Conservation (phyloP, 64 coral and sea anemone genomes). For the Pachyseris speciosa region DNA sequence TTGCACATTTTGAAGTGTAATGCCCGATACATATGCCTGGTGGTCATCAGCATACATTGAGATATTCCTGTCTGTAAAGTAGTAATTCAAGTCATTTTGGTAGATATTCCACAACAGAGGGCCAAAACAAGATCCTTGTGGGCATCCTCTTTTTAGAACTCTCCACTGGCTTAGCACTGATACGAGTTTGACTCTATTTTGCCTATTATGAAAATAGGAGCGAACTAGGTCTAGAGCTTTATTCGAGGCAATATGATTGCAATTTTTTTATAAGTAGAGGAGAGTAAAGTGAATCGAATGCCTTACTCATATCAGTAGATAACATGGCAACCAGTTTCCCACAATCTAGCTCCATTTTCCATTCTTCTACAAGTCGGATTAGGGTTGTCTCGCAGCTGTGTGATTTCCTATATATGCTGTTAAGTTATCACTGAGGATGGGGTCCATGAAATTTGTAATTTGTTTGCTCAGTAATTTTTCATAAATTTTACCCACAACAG, state of each 20-base stretch:
- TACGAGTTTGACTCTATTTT: constrained; percentile 34
- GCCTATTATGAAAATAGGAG: constrained; percentile 48
- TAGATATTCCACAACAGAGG: constrained; percentile 57
- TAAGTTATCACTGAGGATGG: too few species aligned
- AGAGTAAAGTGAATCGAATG: constrained; percentile 55
- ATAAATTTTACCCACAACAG: too few species aligned
- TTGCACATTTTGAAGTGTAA: background rate
- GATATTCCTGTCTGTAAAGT: constrained; percentile 7
- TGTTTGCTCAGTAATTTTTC: too few species aligned
- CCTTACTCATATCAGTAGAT: constrained; percentile 72
- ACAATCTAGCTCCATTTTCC: constrained; percentile 23
- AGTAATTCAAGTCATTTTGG: constrained; percentile 54
- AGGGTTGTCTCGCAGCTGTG: constrained; percentile 39
- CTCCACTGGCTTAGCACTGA: constrained; percentile 28
- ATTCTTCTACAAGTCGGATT: constrained; percentile 37
- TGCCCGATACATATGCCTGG: constrained; percentile 15
- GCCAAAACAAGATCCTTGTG: constrained; percentile 49
- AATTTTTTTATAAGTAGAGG: constrained; percentile 59
- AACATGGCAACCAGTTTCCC: constrained; percentile 3
- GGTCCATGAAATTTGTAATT: too few species aligned
- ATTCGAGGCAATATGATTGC: constrained; percentile 34
- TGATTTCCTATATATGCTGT: too few species aligned
- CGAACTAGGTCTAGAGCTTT: constrained; percentile 33
- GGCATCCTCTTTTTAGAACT: constrained; percentile 28
- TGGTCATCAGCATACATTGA: constrained; percentile 71